Evolutionary conservation across 2,113 vertebrate genomes (phyloP).

Genomic region (Thomomys bottae): DNA sequence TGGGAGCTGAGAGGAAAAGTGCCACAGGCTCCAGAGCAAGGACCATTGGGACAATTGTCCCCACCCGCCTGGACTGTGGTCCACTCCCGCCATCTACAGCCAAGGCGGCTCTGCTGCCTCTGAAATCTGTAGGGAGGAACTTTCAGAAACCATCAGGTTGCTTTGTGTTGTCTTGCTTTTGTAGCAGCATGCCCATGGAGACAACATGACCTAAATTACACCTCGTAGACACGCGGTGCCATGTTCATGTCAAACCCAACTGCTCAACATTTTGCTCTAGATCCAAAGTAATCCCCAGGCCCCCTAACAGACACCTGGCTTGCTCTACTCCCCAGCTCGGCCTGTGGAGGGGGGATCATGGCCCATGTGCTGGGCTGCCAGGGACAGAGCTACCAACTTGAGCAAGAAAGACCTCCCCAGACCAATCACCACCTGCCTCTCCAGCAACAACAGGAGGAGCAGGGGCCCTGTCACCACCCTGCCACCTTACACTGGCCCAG

Average conservation of each 20-base stretch:
- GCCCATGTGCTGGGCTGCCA: rapidly evolving
- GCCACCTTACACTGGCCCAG: not conserved
- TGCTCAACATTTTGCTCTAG: not conserved
- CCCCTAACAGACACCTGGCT: not conserved
- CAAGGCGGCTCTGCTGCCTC: not conserved
- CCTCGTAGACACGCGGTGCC: not conserved
- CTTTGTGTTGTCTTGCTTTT: not conserved
- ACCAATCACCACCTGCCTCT: too few relatives aligned
- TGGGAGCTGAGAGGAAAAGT: not conserved
- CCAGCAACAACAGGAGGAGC: not conserved
- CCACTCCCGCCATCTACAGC: too few relatives aligned
- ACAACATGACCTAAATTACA: constrained; percentile 6
- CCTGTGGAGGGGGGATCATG: too few relatives aligned
- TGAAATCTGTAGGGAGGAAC: not conserved
- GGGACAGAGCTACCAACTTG: not conserved
- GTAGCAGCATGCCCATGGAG: not conserved
- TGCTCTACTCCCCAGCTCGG: not conserved
- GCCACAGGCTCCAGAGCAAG: too few relatives aligned
- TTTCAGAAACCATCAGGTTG: not conserved
- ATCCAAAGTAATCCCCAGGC: not conserved
- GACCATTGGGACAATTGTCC: not conserved
- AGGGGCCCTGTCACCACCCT: rapidly evolving
- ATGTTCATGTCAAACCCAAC: not conserved
- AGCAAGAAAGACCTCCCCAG: too few relatives aligned
- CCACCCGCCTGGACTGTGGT: not conserved